A percentile compares a stretch with the other conserved stretches of the same genome.
Conservation (phyloP, 2,113 vertebrate species). For the Cheirogaleus medius region DNA sequence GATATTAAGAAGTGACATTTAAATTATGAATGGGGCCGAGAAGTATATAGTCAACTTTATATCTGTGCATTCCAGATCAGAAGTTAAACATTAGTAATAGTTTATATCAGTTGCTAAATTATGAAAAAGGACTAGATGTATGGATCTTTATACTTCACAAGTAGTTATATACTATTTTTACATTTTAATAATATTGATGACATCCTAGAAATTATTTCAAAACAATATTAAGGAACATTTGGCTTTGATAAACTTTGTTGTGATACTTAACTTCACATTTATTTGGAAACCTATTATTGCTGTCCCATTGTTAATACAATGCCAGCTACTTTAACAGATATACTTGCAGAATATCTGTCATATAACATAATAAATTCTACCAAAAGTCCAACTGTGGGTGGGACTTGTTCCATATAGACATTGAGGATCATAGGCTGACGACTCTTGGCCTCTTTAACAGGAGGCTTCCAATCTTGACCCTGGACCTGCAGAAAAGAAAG, state of each 20-base stretch:
- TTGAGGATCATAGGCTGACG: background rate
- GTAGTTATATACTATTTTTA: background rate
- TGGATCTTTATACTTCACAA: background rate
- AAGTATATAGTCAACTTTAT: background rate
- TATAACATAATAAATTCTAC: background rate
- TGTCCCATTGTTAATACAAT: background rate
- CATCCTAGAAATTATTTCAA: background rate
- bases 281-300: background rate
- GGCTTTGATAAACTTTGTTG: background rate
- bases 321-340: background rate
- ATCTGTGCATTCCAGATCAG: background rate
- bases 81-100: background rate
- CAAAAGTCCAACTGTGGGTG: fast-evolving
- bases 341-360: background rate
- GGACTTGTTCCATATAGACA: background rate
- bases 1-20: background rate
- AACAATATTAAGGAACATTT: constrained; percentile 9
- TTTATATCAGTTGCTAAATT: background rate
- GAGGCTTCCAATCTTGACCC: background rate
- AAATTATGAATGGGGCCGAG: background rate
- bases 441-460: fast-evolving
- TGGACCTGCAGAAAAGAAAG: background rate
- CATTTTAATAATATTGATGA: background rate
- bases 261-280: background rate
- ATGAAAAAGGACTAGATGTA: background rate